These are phyloP conservation scores for Clarias laeviceps DNA, from an alignment of 2,797 vertebrate species.

Conservation along the genomic window DNA sequence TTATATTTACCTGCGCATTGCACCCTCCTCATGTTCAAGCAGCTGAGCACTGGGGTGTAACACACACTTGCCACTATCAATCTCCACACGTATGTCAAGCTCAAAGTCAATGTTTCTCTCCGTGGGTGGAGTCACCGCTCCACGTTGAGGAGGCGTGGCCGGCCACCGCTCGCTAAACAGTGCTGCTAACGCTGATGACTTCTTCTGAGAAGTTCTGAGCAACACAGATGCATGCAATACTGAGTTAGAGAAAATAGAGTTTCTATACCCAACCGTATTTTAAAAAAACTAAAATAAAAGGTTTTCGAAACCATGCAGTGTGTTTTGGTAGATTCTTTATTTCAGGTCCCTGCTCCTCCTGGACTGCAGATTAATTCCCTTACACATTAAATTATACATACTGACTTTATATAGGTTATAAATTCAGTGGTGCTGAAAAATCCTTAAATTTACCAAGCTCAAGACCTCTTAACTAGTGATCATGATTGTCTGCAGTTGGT, in stretches of 20 bases:
- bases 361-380: background rate
- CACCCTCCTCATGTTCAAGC: conserved; percentile 89
- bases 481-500: too few relatives aligned
- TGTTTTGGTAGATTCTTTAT: background rate
- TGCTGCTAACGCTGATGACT: conserved; percentile 88
- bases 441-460: too few relatives aligned
- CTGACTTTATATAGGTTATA: too few relatives aligned
- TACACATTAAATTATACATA: too few relatives aligned
- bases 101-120: conserved; percentile 99
- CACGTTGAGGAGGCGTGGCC: conserved; percentile 79
- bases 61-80: conserved; percentile 97
- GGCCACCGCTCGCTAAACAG: conserved; percentile 96
- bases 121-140: conserved; percentile 80
- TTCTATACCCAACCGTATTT: background rate
- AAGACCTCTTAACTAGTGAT: too few relatives aligned
- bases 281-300: background rate
- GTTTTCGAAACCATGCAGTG: background rate
- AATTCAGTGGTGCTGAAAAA: too few relatives aligned
- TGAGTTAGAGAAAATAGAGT: background rate
- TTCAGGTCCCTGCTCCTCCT: background rate
- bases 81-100: conserved; percentile 97
- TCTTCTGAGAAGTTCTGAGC: conserved; percentile 83
- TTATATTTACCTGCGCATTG: conserved; percentile 80
- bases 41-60: conserved; percentile 92
- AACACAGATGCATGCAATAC: conserved; percentile 5